Conservation (phyloP, 53 echinoderm and acorn worm species). For the Patiria pectinifera region DNA sequence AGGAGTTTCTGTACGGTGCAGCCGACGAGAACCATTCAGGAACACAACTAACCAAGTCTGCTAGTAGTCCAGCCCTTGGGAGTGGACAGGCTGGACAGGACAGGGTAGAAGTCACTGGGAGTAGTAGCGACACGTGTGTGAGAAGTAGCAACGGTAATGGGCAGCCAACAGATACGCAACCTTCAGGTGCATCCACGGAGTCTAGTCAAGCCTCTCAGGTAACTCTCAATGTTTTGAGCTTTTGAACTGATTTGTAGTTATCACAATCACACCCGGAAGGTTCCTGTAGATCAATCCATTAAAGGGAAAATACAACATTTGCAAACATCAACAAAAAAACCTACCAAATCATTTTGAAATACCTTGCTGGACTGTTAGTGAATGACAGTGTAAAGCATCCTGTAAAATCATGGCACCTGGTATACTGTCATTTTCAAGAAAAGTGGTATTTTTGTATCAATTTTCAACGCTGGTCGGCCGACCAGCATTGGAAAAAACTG, state of each 20-base stretch:
- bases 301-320: too few species aligned
- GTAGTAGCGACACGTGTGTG: constrained; percentile 18
- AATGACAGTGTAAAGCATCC: too few species aligned
- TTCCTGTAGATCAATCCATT: too few species aligned
- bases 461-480: too few species aligned
- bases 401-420: too few species aligned
- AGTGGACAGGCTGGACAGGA: constrained; percentile 5
- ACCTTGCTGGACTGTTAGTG: too few species aligned
- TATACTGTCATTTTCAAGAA: too few species aligned
- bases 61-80: constrained; percentile 17
- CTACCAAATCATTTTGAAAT: too few species aligned
- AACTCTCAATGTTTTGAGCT: not conserved
- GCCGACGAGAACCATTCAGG: constrained; percentile 1
- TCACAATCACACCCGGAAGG: too few species aligned
- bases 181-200: not conserved
- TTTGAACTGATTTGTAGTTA: not conserved
- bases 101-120: constrained; percentile 1
- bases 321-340: too few species aligned
- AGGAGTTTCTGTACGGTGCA: constrained; percentile 90
- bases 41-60: constrained; percentile 9
- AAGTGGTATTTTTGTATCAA: too few species aligned
- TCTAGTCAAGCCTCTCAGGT: constrained; percentile 30
- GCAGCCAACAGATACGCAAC: constrained; percentile 3
- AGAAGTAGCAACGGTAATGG: not conserved
- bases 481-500: too few species aligned